Base-by-base conservation (phyloP, 2,113 vertebrate genomes). In the Colistium nudipinnis region DNA sequence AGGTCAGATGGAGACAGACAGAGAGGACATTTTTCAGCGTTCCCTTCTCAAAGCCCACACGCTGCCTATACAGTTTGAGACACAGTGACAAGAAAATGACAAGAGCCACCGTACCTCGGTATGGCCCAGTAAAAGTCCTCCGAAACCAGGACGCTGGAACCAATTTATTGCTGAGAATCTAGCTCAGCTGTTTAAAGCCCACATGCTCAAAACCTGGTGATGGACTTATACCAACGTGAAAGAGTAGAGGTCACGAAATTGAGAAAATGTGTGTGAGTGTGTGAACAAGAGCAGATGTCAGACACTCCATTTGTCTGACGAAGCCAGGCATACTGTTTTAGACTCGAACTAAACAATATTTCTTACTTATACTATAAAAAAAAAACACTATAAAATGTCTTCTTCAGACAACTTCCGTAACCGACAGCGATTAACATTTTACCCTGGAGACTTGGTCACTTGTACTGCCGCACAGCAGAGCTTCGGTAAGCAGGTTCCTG, bases 1-100 rank as follows among this genome's bases (percentile, higher is more conserved):
- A 72, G 81, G 65, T 70, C 68, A 80, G 47, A 62, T 62, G 74
- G 53, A 80, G 65, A 76, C 47, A 80, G 55, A 70, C 24, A 70
- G 28, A 78, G 39, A 70, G 73, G 28, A 74, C n/a, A 75, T 4
- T 4, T 49, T 68, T 81, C 51, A 41, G 76, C 44, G 12, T 27
- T 80, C 33, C 8, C 22, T 44, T 62, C 28, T 22, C 12, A 1
- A 65, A 57, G 55, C 43, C 41, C 55, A 31, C 57, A 48, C 45
- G 28, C 47, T 54, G 52, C 70, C 70, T 27, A 12, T 36, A 33
- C 5, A 4, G 16, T 72, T 17, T 38, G 20, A 76, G 57, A 75
- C 41, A 43, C 61, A 20, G 35, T 45, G 54, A 61, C 63, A 51
- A 27, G 33, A 56, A 62, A 52, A 49, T 2, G 16, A 14, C 59